Evolutionary conservation across 2,888 invertebrate genomes (phyloP), one percentile per base, ranked within the genome.

Genomic region (Drosophila suboccidentalis): DNA sequence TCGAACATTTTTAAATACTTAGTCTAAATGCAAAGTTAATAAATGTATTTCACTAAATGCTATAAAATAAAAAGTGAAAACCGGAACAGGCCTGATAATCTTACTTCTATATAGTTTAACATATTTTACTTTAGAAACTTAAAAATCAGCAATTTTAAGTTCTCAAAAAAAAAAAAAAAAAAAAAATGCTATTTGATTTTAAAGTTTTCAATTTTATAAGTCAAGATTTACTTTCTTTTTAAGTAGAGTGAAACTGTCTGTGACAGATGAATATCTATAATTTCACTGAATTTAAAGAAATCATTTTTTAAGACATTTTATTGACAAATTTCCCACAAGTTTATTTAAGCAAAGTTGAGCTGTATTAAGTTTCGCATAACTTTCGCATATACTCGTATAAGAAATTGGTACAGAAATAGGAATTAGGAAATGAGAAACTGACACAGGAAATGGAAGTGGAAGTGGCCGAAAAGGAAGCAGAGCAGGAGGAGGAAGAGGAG

Each of bases 381-480:
- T n/a, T n/a, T n/a, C n/a, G n/a, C n/a, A n/a, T n/a, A n/a, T n/a
- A n/a, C n/a, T n/a, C n/a, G n/a, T 57, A 46, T 26, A 58, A 38
- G 46, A 58, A 47, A 47, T 44, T 55, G 43, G 55, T 19, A 44
- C 43, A 32, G 34, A 32, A 34, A 34, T 47, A 4, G 58, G 17
- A 58, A 47, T 47, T 5, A 10, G 26, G 36, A 51, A 39, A 38
- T 26, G 39, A 11, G 53, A 29, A 58, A 13, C 46, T 46, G 58
- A 36, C 36, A 47, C 26, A 47, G 46, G 57, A 36, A 58, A n/a
- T 47, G 47, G 47, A 38, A 8, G 26, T 26, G 13, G 36, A 47
- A 26, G 3, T 29, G 51, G 44, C 11, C 22, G 38, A 26, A 47
- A 19, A 43, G 11, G 17, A 36, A 15, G 9, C 17, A 15, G 22